Percentiles rank a stretch among this genome's conserved stretches.
Conservation (phyloP, 2,797 vertebrate genomes). For the Sebastes nivosus region DNA sequence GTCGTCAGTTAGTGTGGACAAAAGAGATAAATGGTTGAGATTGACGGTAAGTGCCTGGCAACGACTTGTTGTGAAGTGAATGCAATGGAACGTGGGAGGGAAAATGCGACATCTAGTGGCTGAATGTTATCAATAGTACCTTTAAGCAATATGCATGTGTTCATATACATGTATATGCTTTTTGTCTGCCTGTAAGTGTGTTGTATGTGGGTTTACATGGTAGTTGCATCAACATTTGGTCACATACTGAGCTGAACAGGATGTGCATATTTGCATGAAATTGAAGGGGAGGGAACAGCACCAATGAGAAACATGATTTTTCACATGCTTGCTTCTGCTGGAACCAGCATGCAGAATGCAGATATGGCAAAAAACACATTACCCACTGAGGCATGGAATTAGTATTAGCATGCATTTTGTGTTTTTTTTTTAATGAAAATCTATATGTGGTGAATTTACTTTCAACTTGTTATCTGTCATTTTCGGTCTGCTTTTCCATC, state of each 20-base stretch:
- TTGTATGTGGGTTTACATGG: neutral
- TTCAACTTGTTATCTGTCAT: neutral
- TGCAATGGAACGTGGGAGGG: too few relatives aligned
- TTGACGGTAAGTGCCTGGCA: too few relatives aligned
- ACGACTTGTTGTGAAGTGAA: too few relatives aligned
- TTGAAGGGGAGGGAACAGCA: slow-evolving; percentile 51
- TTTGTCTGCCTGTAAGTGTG: neutral
- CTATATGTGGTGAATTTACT: neutral
- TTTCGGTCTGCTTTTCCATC: neutral
- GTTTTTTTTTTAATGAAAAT: neutral
- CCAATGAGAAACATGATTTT: slow-evolving; percentile 49
- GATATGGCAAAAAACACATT: slow-evolving; percentile 29
- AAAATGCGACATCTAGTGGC: too few relatives aligned
- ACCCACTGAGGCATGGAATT: slow-evolving; percentile 36
- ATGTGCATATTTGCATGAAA: slow-evolving; percentile 72
- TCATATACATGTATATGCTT: neutral
- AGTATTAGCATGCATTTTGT: slow-evolving; percentile 16
- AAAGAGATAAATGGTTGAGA: too few relatives aligned
- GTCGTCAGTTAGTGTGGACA: too few relatives aligned
- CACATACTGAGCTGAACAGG: slow-evolving; percentile 43
- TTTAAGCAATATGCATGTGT: neutral
- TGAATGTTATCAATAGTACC: too few relatives aligned
- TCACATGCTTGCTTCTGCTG: slow-evolving; percentile 31
- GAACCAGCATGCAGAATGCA: slow-evolving; percentile 53
- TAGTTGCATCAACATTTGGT: slow-evolving; percentile 8